phyloP scores from a whole-genome alignment of 1,140 invertebrate genomes.

The Caerostris extrusa region DNA sequence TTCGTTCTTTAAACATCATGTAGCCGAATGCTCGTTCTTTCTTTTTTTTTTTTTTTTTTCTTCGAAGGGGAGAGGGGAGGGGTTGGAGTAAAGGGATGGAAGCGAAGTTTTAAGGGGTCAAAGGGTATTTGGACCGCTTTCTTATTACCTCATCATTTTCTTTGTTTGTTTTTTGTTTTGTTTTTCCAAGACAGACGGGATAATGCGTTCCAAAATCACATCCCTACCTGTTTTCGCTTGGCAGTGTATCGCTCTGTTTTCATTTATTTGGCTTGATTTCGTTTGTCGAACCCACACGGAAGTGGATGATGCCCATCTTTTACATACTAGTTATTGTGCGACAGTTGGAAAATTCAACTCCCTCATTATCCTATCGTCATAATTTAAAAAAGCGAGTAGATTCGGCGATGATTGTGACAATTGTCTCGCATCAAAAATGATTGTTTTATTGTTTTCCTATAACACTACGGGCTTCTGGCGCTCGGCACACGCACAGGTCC shows the following conservation, averaged over 20 bases:
- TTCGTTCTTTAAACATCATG: neutral
- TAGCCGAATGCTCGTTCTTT: neutral
- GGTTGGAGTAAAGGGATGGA: neutral
- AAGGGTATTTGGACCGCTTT: slow-evolving; percentile 32
- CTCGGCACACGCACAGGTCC: too few species aligned
- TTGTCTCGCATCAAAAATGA: too few species aligned
- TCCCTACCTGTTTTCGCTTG: neutral
- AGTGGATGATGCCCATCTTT: too few species aligned
- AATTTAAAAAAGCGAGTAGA: too few species aligned
- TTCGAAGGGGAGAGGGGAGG: neutral
- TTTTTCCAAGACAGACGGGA: slow-evolving; percentile 13
- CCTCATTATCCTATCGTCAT: too few species aligned
- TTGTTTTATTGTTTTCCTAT: too few species aligned
- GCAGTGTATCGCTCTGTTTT: neutral
- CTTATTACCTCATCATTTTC: slow-evolving; percentile 72
- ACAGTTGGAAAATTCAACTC: too few species aligned
- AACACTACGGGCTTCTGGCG: too few species aligned
- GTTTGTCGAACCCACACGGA: too few species aligned
- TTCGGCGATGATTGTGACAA: too few species aligned
- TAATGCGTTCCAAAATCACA: neutral
- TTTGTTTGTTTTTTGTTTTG: slow-evolving; percentile 44
- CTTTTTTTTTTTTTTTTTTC: neutral
- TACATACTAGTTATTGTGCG: too few species aligned
- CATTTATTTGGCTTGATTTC: neutral
- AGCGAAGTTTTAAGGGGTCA: slow-evolving; percentile 30